Percentiles rank a stretch among this genome's conserved stretches.
phyloP scores from a whole-genome alignment of 2,888 invertebrate genomes.

The Lasioglossum villosulum region DNA sequence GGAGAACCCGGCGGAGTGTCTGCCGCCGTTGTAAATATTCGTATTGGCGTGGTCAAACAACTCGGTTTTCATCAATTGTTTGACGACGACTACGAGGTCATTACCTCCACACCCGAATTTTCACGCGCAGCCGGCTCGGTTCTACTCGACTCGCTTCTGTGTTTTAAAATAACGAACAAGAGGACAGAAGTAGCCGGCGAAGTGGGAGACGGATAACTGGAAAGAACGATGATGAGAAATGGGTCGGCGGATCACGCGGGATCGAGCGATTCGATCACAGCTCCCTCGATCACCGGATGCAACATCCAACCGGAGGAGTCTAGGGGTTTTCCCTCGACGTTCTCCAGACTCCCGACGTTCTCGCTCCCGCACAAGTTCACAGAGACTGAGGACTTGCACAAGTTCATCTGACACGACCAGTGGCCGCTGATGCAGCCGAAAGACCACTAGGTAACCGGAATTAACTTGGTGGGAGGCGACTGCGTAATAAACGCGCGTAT shows the following conservation, averaged over 20 bases:
- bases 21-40: neutral
- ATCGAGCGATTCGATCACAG: neutral
- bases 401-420: slow-evolving; percentile 38
- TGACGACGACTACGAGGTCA: neutral
- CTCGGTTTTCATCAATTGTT: neutral
- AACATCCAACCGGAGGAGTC: slow-evolving; percentile 21
- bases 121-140: neutral
- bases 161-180: neutral
- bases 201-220: neutral
- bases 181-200: neutral
- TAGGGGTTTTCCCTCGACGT: neutral
- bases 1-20: neutral
- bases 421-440: slow-evolving; percentile 58
- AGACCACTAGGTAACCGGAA: slow-evolving; percentile 67
- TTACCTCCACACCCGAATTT: slow-evolving; percentile 26
- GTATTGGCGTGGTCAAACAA: neutral
- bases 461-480: slow-evolving; percentile 63
- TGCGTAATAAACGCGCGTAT: slow-evolving; percentile 57
- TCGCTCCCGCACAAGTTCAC: slow-evolving; percentile 13
- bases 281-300: neutral
- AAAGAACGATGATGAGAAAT: slow-evolving; percentile 2
- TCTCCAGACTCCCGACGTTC: neutral
- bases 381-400: slow-evolving; percentile 32
- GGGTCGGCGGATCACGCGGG: neutral
- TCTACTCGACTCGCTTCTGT: neutral